phyloP scores from a whole-genome alignment of 1,140 invertebrate genomes.

The Trachelipus rathkii region DNA sequence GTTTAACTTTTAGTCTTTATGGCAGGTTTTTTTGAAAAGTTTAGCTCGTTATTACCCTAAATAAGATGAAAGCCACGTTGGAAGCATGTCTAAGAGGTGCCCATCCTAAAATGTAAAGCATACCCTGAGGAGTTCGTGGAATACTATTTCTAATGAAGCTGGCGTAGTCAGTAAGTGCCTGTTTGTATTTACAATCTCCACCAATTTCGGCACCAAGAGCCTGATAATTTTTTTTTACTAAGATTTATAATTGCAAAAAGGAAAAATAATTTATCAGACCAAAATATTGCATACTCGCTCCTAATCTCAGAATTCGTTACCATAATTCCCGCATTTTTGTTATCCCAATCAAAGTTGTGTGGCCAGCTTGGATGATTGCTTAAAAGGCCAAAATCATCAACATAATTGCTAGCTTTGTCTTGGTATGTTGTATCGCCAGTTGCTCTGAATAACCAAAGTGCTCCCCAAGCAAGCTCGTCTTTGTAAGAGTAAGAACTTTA shows the following conservation, averaged over 20 bases:
- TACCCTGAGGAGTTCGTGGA: constrained; percentile 28
- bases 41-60: too few relatives aligned
- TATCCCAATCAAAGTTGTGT: constrained; percentile 29
- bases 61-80: constrained; percentile 29
- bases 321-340: constrained; percentile 24
- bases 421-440: constrained; percentile 47
- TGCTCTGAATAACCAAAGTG: constrained; percentile 60
- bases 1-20: too few relatives aligned
- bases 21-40: too few relatives aligned
- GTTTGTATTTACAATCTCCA: too few relatives aligned
- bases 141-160: not conserved
- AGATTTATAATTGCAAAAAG: not conserved
- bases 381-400: constrained; percentile 52
- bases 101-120: constrained; percentile 26
- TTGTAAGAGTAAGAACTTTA: constrained; percentile 50
- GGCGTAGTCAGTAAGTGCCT: too few relatives aligned
- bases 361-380: constrained; percentile 34
- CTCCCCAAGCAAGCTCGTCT: constrained; percentile 62
- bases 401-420: constrained; percentile 50
- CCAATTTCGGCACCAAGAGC: too few relatives aligned
- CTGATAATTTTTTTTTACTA: not conserved
- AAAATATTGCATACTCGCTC: too few relatives aligned
- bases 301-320: not conserved
- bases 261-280: not conserved
- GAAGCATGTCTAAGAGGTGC: constrained; percentile 27